Evolutionary conservation across 1,140 invertebrate species (phyloP).

Genomic region (Lepidurus couesii): DNA sequence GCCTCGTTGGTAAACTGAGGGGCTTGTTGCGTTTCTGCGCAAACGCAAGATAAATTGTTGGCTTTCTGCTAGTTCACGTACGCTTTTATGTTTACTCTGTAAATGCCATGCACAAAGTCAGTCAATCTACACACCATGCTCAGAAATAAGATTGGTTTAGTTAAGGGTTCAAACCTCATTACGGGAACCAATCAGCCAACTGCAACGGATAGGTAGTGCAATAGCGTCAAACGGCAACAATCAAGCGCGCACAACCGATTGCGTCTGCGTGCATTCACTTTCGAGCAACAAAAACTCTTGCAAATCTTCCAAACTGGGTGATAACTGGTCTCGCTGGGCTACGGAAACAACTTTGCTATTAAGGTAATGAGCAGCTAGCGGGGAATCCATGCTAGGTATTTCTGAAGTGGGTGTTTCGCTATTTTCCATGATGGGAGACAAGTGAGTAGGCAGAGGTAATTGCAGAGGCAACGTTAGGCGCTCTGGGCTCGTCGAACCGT

Average conservation of each 20-base stretch:
- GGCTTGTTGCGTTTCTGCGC: slow-evolving; percentile 66
- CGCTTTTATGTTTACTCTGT: not conserved
- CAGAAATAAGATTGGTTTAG: slow-evolving; percentile 10
- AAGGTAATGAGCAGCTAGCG: slow-evolving; percentile 35
- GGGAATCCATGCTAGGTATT: not conserved
- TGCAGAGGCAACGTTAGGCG: slow-evolving; percentile 16
- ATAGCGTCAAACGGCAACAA: not conserved
- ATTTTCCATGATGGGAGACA: slow-evolving; percentile 55
- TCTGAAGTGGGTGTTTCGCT: slow-evolving; percentile 50
- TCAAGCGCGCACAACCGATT: not conserved
- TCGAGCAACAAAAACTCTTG: slow-evolving; percentile 60
- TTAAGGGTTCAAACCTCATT: not conserved
- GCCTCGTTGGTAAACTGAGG: slow-evolving; percentile 77
- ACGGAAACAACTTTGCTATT: slow-evolving; percentile 50
- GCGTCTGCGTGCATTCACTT: slow-evolving; percentile 52
- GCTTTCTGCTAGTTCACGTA: no score
- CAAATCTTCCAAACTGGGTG: slow-evolving; percentile 54
- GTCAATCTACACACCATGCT: slow-evolving; percentile 25
- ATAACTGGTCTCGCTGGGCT: slow-evolving; percentile 52
- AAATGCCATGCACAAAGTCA: not conserved
- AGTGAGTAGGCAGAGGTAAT: slow-evolving; percentile 38
- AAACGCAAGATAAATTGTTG: slow-evolving; percentile 29
- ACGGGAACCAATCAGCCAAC: not conserved
- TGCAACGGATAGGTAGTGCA: slow-evolving; percentile 1
- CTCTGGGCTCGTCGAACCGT: not conserved